Base-by-base conservation (phyloP, 2,113 vertebrate genomes). In the Pachycephala philippinensis region DNA sequence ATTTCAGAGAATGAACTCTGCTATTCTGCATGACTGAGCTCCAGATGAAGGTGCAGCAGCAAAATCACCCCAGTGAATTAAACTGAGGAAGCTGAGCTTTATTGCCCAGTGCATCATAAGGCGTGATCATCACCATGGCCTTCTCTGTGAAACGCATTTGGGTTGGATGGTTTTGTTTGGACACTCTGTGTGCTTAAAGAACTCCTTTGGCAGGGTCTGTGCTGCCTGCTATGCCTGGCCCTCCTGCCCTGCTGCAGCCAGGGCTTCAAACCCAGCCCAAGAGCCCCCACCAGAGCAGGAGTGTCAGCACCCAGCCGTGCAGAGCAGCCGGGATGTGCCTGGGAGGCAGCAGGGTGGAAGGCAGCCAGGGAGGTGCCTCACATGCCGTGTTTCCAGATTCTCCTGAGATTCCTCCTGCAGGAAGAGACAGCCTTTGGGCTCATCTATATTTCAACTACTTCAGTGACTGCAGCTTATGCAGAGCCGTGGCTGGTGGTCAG, bases 381-480 rank as follows among this genome's bases (percentile, higher is more conserved):
- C 76, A 9, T 69, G 60, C 59, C 9, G 0, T 28, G 5, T 17
- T 71, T 81, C 77, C 89, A 74, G 68, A 65, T 61, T 27, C 91
- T 91, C 91, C 8, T 0, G 93, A 87, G 91, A 87, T 35, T 81
- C 39, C 19, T 91, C 26, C 72, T 70, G 37, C 14, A 89, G 69
- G 69, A 74, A 47, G 81, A 87, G 45, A 65, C 75, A 89, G 89
- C 77, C 84, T 93, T 96, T 81, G 84, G 81, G 87, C 91, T 97
- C 81, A 93, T 91, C 87, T 94, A 74, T 95, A 95, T 97, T 95
- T 95, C 72, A 97, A 2, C 60, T 84, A 0, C 87, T 89, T 30
- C 45, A 23, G 37, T 1, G 8, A 8, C 37, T 54, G 83, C 53
- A n/a, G 86, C n/a, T 86, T 23, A 0, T 3, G 19, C 22, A 57